A percentile compares a stretch with the other conserved stretches of the same genome.
These are phyloP conservation scores for Centropus unirufus DNA, from an alignment of 2,113 vertebrate genomes.

Conservation along the genomic window DNA sequence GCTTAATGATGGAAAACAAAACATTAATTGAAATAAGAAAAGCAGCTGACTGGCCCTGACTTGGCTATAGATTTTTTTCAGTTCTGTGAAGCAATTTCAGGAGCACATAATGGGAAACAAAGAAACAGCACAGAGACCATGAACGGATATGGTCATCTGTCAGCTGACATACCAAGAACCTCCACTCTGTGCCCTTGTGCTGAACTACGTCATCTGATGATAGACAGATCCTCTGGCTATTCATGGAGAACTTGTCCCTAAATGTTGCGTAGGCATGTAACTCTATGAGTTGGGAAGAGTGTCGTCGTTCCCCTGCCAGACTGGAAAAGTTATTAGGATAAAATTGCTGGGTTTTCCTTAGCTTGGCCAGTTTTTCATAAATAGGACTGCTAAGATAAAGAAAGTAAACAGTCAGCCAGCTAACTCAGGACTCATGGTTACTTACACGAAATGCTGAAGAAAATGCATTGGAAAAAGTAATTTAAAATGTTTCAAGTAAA, in stretches of 20 bases:
- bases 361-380: background rate
- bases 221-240: background rate
- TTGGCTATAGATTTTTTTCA: background rate
- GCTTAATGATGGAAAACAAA: constrained; percentile 5
- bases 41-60: constrained; percentile 9
- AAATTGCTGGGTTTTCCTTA: background rate
- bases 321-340: background rate
- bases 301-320: background rate
- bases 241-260: background rate
- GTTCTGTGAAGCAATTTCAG: background rate
- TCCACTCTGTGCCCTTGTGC: background rate
- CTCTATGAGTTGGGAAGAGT: background rate
- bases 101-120: background rate
- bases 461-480: background rate
- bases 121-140: background rate
- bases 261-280: background rate
- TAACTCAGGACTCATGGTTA: background rate
- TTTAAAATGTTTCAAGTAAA: background rate
- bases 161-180: background rate
- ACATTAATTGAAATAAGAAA: constrained; percentile 14
- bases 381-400: background rate
- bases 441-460: background rate
- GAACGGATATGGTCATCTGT: accelerated
- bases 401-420: background rate
- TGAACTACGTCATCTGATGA: background rate